Conservation (phyloP, 2,888 invertebrate genomes). For the Stenotaenia linearis region DNA sequence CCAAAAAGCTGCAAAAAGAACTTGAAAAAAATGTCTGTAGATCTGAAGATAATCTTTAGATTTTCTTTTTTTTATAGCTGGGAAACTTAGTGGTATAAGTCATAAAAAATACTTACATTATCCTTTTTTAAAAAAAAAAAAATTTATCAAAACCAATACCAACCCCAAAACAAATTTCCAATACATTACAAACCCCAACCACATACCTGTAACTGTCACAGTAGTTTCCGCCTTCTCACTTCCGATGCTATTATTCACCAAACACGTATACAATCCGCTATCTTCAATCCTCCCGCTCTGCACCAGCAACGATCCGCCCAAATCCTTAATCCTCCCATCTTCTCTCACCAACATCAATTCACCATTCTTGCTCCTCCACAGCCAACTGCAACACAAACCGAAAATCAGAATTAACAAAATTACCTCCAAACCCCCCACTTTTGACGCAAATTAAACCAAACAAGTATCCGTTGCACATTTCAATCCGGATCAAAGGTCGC, state of each 20-base stretch:
- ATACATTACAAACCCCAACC: too few species aligned
- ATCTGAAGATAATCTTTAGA: too few species aligned
- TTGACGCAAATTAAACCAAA: neutral
- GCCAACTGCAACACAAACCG: constrained; percentile 6
- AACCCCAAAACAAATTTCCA: too few species aligned
- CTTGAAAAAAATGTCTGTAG: too few species aligned
- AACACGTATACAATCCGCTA: constrained; percentile 88
- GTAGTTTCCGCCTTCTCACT: constrained; percentile 87
- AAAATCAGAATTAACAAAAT: neutral
- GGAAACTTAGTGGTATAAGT: too few species aligned
- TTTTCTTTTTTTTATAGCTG: too few species aligned
- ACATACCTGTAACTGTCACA: constrained; percentile 69
- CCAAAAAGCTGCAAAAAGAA: too few species aligned
- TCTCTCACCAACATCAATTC: neutral
- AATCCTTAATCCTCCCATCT: constrained; percentile 69
- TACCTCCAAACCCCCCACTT: neutral
- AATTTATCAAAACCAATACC: too few species aligned
- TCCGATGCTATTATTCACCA: constrained; percentile 90
- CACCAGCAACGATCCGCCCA: constrained; percentile 88
- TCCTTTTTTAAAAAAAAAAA: too few species aligned
- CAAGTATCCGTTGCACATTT: neutral
- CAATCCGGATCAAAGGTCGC: neutral
- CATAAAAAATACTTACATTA: too few species aligned
- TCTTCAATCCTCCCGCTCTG: constrained; percentile 85
- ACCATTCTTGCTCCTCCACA: neutral